phyloP scores from a whole-genome alignment of 1,140 invertebrate genomes.

The Stegodyphus dumicola region DNA sequence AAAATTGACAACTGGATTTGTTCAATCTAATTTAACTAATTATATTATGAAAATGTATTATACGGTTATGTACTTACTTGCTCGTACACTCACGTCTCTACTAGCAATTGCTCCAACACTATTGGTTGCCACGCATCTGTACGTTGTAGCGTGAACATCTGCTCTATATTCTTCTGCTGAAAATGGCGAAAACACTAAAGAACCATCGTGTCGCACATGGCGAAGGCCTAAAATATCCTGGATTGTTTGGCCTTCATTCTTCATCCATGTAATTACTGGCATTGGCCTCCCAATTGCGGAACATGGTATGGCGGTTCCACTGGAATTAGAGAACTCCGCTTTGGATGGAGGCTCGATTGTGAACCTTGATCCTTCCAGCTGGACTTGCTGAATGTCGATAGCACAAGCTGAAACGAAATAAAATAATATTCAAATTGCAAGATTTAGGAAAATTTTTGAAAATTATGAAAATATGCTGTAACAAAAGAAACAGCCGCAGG shows the following conservation, averaged over 20 bases:
- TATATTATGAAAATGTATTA: neutral
- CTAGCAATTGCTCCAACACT: constrained; percentile 90
- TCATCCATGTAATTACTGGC: constrained; percentile 86
- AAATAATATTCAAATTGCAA: too few species aligned
- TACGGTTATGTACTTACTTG: constrained; percentile 76
- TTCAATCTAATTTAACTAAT: too few species aligned
- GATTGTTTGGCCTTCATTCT: constrained; percentile 70
- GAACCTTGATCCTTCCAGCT: constrained; percentile 81
- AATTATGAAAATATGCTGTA: too few species aligned
- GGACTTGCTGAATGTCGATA: neutral
- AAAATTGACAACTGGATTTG: too few species aligned
- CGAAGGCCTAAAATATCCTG: constrained; percentile 73
- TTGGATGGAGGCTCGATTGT: constrained; percentile 89
- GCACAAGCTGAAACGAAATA: neutral
- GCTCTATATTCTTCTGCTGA: constrained; percentile 69
- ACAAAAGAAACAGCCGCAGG: too few species aligned
- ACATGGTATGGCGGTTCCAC: constrained; percentile 91
- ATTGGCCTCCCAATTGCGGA: constrained; percentile 88
- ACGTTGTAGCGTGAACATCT: constrained; percentile 71
- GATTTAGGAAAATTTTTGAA: too few species aligned
- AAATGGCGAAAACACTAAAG: constrained; percentile 68
- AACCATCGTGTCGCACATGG: constrained; percentile 72
- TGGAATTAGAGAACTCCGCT: constrained; percentile 93
- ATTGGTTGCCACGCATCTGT: constrained; percentile 90
- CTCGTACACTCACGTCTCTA: constrained; percentile 90